Percentiles rank a stretch among this genome's conserved stretches.
phyloP scores from a whole-genome alignment of 2,888 invertebrate genomes.

The Caenorhabditis imperialis region DNA sequence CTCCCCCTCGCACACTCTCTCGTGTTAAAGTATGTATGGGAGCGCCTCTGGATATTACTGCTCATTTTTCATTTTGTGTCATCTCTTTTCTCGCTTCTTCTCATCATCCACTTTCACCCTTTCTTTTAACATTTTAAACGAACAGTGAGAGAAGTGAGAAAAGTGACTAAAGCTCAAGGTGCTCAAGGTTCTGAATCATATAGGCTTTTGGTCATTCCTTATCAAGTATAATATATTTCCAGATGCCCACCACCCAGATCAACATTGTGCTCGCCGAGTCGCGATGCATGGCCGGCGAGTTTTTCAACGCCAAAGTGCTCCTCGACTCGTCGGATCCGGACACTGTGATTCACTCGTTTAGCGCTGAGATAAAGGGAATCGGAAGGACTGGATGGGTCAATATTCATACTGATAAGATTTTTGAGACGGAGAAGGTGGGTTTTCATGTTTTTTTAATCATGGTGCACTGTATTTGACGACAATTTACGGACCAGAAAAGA shows the following conservation, averaged over 20 bases:
- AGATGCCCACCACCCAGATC: constrained; percentile 77
- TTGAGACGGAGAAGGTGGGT: constrained; percentile 74
- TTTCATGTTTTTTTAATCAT: neutral
- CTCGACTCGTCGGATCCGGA: constrained; percentile 75
- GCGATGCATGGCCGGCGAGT: constrained; percentile 73
- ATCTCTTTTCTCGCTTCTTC: constrained; percentile 8
- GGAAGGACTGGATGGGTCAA: constrained; percentile 77
- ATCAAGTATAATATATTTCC: constrained; percentile 39
- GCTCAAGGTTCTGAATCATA: too few species aligned
- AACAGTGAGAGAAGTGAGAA: neutral
- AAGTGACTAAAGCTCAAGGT: too few species aligned
- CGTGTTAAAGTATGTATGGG: constrained; percentile 38
- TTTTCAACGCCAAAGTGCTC: constrained; percentile 70
- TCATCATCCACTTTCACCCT: constrained; percentile 4
- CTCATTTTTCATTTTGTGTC: constrained; percentile 50
- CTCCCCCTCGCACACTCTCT: constrained; percentile 10
- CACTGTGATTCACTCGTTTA: constrained; percentile 66
- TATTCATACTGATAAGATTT: constrained; percentile 77
- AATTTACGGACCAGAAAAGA: too few species aligned
- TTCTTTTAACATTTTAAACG: constrained; percentile 27
- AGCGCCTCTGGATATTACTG: constrained; percentile 34
- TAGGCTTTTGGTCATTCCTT: neutral
- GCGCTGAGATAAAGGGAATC: constrained; percentile 61
- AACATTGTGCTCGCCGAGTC: constrained; percentile 72
- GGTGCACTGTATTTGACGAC: too few species aligned